phyloP scores from a whole-genome alignment of 2,797 vertebrate species.

The Pseudomugil gertrudae region DNA sequence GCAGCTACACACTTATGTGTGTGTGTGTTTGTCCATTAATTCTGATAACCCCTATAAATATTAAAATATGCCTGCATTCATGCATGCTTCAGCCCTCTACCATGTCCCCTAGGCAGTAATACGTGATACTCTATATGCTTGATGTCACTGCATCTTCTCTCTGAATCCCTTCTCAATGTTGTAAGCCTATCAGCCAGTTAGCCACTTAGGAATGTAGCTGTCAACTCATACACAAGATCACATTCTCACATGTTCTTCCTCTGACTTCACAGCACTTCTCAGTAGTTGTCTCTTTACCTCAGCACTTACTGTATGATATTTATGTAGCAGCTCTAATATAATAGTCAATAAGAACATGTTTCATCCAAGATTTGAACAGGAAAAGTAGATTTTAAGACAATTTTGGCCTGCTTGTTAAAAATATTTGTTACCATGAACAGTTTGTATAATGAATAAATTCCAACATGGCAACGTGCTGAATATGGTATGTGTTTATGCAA shows the following conservation, averaged over 20 bases:
- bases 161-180: constrained; percentile 33
- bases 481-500: not conserved
- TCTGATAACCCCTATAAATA: constrained; percentile 48
- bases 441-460: not conserved
- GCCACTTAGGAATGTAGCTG: constrained; percentile 70
- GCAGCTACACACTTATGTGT: constrained; percentile 36
- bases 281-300: constrained; percentile 16
- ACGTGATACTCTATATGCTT: constrained; percentile 70
- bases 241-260: constrained; percentile 52
- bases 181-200: constrained; percentile 76
- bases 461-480: not conserved
- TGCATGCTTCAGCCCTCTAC: constrained; percentile 22
- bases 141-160: constrained; percentile 61
- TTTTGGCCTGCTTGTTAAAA: not conserved
- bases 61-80: constrained; percentile 50
- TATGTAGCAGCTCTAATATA: constrained; percentile 3
- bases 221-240: constrained; percentile 60
- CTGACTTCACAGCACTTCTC: constrained; percentile 51
- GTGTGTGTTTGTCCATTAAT: constrained; percentile 25
- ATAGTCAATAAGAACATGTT: not conserved
- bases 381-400: not conserved
- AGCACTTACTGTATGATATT: not conserved
- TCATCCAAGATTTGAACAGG: not conserved
- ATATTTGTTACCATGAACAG: not conserved
- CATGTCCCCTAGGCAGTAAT: constrained; percentile 55